Percentiles rank a stretch among this genome's conserved stretches.
These are phyloP conservation scores for Cheilosia grossa DNA, from an alignment of 2,888 invertebrate genomes.

Conservation along the genomic window DNA sequence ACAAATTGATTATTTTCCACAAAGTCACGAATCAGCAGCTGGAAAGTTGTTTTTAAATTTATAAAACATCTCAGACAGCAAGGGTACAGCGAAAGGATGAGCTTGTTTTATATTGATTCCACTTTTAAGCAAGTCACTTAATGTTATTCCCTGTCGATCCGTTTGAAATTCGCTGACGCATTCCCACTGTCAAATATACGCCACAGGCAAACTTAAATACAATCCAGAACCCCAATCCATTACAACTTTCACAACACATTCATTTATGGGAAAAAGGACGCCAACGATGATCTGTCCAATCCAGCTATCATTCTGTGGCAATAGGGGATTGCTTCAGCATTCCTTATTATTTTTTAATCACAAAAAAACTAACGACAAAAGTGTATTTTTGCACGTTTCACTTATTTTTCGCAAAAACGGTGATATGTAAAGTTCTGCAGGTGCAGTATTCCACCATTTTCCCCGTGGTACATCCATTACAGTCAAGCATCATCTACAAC, in stretches of 20 bases:
- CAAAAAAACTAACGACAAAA: constrained; percentile 28
- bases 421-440: constrained; percentile 56
- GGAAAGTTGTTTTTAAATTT: constrained; percentile 39
- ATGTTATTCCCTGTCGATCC: constrained; percentile 69
- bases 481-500: constrained; percentile 37
- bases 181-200: constrained; percentile 13
- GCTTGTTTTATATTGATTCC: constrained; percentile 35
- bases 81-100: constrained; percentile 17
- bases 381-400: constrained; percentile 21
- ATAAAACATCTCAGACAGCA: constrained; percentile 25
- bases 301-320: constrained; percentile 46
- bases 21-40: constrained; percentile 57
- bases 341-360: constrained; percentile 60
- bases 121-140: constrained; percentile 68
- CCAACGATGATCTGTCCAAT: constrained; percentile 59
- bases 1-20: constrained; percentile 66
- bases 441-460: constrained; percentile 53
- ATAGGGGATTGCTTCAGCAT: constrained; percentile 48
- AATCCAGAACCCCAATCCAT: constrained; percentile 13
- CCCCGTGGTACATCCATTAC: constrained; percentile 58
- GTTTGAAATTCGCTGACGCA: constrained; percentile 60
- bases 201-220: constrained; percentile 26
- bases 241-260: constrained; percentile 11
- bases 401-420: constrained; percentile 39
- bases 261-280: constrained; percentile 38